Evolutionary conservation across 2,888 invertebrate genomes (phyloP).

Genomic region (Morpho deidamia): DNA sequence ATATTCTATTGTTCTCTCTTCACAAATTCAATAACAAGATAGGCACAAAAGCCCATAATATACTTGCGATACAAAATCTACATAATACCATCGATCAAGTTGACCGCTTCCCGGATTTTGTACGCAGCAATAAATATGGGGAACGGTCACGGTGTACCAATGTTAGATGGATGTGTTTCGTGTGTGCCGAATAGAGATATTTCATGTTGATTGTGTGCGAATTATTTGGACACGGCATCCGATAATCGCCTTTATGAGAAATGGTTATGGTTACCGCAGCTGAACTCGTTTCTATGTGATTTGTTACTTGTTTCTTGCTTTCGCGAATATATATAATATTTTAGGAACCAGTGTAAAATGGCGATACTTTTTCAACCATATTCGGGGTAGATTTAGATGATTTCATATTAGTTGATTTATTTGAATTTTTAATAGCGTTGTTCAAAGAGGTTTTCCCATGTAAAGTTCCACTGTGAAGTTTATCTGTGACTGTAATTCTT

Average conservation of each 20-base stretch:
- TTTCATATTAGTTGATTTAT: no score
- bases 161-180: constrained; percentile 44
- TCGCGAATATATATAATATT: constrained; percentile 3
- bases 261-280: constrained; percentile 17
- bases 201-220: constrained; percentile 43
- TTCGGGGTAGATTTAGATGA: no score
- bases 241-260: constrained; percentile 25
- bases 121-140: constrained; percentile 47
- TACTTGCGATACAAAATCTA: constrained; percentile 25
- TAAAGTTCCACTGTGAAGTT: no score
- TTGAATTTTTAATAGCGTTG: no score
- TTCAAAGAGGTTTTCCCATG: no score
- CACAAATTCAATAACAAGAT: constrained; percentile 23
- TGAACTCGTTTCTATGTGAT: constrained; percentile 18
- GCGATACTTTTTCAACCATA: neutral
- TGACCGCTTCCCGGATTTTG: constrained; percentile 46
- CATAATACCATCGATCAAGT: constrained; percentile 49
- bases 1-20: constrained; percentile 13
- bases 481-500: no score
- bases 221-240: constrained; percentile 29
- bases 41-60: constrained; percentile 20
- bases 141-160: constrained; percentile 38
- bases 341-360: neutral
- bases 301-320: constrained; percentile 9
- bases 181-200: constrained; percentile 37